Evolutionary conservation across 1,140 invertebrate species (phyloP), one percentile per base, ranked within the genome.

Genomic region (Dreissena rostriformis): DNA sequence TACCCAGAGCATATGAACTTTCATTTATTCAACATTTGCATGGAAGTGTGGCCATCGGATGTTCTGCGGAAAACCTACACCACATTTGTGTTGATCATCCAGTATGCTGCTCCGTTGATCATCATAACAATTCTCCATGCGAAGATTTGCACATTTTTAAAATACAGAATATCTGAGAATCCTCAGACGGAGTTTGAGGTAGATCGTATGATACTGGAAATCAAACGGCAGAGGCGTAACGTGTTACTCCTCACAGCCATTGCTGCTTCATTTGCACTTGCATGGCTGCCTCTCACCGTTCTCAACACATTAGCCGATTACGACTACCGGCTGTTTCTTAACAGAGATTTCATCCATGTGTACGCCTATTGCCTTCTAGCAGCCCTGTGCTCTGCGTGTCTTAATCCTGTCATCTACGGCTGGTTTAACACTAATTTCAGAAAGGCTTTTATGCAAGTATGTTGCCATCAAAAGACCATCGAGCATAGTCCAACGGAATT

Each of bases 301-400:
- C 93, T 95, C 82, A 95, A 95, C 77, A 84, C 95, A 15, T 88
- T 94, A 19, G 93, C 92, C 11, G 94, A 83, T 74, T 90, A 78
- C 75, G 86, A 89, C 39, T 89, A 87, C 39, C 70, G 68, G 26
- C 73, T 88, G 17, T 90, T 94, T 82, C 53, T 87, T 12, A 85
- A 90, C 57, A 82, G 82, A 61, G 87, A 93, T 51, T 90, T 95
- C 55, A 94, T 94, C 86, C 89, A 94, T 24, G 91, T 93, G 1
- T 95, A 95, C 86, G 95, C 95, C 11, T 86, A 94, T 11, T 95
- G 94, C 79, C 94, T 95, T 84, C 89, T 95, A 0, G 89, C 95
- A 26, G 95, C 95, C 15, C 95, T 95, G 95, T 94, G 93, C 17
- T 95, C 95, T 0, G 93, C 88, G 6, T 86, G 75, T 75, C 61